Percentiles rank a stretch among this genome's conserved stretches.
Evolutionary conservation across 2,888 invertebrate genomes (phyloP).

Genomic region (Iselma pallidipennis): DNA sequence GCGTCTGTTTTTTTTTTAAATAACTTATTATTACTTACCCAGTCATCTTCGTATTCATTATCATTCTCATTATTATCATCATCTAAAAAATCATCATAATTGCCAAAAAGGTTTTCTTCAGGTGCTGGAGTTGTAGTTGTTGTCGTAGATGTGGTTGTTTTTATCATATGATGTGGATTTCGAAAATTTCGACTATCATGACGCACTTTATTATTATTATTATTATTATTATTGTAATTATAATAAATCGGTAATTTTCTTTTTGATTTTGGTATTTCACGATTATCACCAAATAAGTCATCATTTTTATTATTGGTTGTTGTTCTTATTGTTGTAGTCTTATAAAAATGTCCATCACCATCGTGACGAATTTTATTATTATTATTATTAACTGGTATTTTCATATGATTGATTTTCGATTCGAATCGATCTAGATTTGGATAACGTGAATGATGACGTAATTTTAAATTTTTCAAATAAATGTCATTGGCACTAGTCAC

Average conservation of each 20-base stretch:
- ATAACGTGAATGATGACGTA: constrained; percentile 36
- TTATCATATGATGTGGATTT: background rate
- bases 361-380: constrained; percentile 13
- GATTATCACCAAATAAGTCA: constrained; percentile 10
- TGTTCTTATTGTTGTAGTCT: constrained; percentile 9
- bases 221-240: background rate
- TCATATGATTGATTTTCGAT: constrained; percentile 34
- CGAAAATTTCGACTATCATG: background rate
- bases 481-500: constrained; percentile 21
- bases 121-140: constrained; percentile 15
- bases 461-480: constrained; percentile 23
- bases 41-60: constrained; percentile 15
- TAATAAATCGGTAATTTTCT: background rate
- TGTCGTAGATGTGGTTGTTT: constrained; percentile 3
- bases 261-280: background rate
- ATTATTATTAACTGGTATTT: constrained; percentile 2
- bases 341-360: background rate
- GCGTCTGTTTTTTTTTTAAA: no score
- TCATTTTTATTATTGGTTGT: constrained; percentile 17
- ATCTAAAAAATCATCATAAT: background rate
- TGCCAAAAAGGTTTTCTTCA: constrained; percentile 17
- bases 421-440: constrained; percentile 39
- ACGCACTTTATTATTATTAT: background rate
- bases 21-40: constrained; percentile 12
- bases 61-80: constrained; percentile 15